These are phyloP conservation scores for Orientallactaga sibirica DNA, from an alignment of 2,797 vertebrate genomes.

Conservation along the genomic window DNA sequence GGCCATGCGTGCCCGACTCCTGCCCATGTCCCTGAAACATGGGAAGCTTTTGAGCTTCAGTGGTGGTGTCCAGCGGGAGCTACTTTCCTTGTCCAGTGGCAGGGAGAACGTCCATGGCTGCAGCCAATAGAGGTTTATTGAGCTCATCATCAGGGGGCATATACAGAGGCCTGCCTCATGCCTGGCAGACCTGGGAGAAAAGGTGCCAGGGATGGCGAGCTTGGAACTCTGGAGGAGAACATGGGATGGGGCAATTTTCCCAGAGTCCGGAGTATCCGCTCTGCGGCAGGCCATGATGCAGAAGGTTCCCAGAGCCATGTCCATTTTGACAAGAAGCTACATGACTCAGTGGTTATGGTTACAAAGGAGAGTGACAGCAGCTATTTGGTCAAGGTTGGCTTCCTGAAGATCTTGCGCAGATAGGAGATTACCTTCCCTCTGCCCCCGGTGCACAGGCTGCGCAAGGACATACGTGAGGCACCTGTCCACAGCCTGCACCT, in stretches of 20 bases:
- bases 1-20: constrained; percentile 30
- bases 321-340: constrained; percentile 96
- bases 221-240: background rate
- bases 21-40: constrained; percentile 74
- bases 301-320: constrained; percentile 92
- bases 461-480: constrained; percentile 89
- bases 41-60: constrained; percentile 76
- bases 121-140: constrained; percentile 77
- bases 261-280: constrained; percentile 86
- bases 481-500: constrained; percentile 93
- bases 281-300: constrained; percentile 79
- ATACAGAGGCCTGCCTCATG: background rate
- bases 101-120: constrained; percentile 83
- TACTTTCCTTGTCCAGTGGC: constrained; percentile 31
- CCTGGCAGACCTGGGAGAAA: background rate
- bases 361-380: constrained; percentile 93
- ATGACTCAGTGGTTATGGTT: constrained; percentile 97
- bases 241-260: constrained; percentile 72
- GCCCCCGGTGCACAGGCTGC: constrained; percentile 90
- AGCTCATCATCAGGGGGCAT: background rate
- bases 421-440: constrained; percentile 96
- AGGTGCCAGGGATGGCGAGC: background rate
- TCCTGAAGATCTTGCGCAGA: constrained; percentile 95
- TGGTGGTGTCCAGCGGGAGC: constrained; percentile 43
- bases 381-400: constrained; percentile 98